Conservation (phyloP, 2,797 vertebrate species). For the Cheirogaleus major region DNA sequence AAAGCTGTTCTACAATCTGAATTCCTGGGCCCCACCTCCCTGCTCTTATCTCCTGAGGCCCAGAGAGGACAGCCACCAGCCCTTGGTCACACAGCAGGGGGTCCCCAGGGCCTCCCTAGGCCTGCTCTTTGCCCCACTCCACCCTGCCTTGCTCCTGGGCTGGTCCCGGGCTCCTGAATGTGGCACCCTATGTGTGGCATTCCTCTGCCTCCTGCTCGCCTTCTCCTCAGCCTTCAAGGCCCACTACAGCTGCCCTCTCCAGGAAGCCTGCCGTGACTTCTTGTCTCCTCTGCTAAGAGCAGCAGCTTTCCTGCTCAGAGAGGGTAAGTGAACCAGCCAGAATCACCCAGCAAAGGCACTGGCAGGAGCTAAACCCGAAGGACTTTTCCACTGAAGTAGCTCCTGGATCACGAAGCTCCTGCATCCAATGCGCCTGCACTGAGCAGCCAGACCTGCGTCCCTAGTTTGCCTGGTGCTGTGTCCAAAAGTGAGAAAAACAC, state of each 20-base stretch:
- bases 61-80: background rate
- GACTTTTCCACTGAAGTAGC: background rate
- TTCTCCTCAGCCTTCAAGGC: background rate
- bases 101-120: background rate
- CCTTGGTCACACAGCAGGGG: background rate
- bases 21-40: slow-evolving; percentile 22
- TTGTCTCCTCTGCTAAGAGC: background rate
- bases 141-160: background rate
- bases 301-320: background rate
- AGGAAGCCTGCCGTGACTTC: background rate
- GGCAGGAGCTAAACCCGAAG: background rate
- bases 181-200: background rate
- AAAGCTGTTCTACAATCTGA: background rate
- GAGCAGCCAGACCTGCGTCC: background rate
- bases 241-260: background rate
- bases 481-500: background rate
- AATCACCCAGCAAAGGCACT: background rate
- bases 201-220: background rate
- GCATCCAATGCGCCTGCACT: accelerated
- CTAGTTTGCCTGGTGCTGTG: no score
- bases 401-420: background rate
- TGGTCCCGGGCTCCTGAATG: background rate
- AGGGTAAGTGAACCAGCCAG: background rate
- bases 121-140: background rate
- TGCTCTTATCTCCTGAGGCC: background rate